phyloP scores from a whole-genome alignment of 2,888 invertebrate genomes.

The Macrosoma leucophasiata region DNA sequence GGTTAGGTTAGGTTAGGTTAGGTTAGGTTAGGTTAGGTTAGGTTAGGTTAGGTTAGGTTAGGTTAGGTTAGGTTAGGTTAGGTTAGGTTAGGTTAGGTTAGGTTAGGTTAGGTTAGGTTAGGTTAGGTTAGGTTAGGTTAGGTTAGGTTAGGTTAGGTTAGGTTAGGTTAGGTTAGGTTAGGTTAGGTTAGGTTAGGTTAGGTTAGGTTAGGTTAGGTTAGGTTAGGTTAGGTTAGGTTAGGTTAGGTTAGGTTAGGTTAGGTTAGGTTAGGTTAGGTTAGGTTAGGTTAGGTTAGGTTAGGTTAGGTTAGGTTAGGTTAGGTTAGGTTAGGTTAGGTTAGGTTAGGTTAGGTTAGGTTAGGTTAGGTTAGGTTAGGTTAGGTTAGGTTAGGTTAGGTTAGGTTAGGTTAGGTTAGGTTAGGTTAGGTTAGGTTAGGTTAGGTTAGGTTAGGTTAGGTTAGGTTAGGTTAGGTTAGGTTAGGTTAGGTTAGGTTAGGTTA shows the following conservation, averaged over 20 bases:
- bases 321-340: conserved; percentile 17
- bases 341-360: conserved; percentile 18
- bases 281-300: conserved; percentile 22
- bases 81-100: conserved; percentile 19
- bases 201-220: conserved; percentile 22
- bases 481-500: conserved; percentile 23
- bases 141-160: conserved; percentile 20
- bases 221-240: conserved; percentile 22
- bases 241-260: conserved; percentile 17
- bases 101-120: conserved; percentile 15
- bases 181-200: conserved; percentile 21
- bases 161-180: conserved; percentile 23
- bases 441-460: conserved; percentile 19
- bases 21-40: conserved; percentile 22
- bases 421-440: conserved; percentile 18
- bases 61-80: conserved; percentile 23
- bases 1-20: conserved; percentile 20
- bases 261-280: conserved; percentile 20
- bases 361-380: conserved; percentile 19
- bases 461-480: conserved; percentile 19
- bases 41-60: conserved; percentile 24
- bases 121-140: conserved; percentile 14
- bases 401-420: conserved; percentile 18
- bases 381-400: conserved; percentile 20
- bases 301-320: conserved; percentile 19